Base-by-base conservation (phyloP, 2,113 vertebrate species). In the Festucalex cinctus region DNA sequence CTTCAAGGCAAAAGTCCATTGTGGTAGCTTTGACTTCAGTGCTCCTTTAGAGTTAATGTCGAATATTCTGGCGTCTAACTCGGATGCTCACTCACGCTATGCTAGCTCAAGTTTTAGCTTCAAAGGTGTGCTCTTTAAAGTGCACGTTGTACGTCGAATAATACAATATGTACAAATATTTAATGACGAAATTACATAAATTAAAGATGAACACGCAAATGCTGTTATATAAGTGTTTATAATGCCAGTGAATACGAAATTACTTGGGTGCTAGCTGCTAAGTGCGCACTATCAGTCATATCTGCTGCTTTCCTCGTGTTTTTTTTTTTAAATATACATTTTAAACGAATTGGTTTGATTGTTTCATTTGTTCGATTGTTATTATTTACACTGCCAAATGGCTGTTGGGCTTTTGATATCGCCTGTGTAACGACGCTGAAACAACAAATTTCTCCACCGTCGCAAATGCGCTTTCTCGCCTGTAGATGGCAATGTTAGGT, bases 1-100 rank as follows among this genome's bases (percentile, higher is more conserved):
- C 71, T 0, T 78, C 77, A 26, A 78, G 79, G 70, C 69, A 75
- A 60, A 65, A 75, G 22, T 86, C 88, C 90, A 90, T 91, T 22
- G 51, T 58, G 9, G 2, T 43, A 19, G 13, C 2, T 24, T 6
- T 57, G n/a, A 26, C 41, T 28, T 19, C 0, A 16, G 8, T 20
- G 1, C 3, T 54, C 37, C 41, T 37, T 32, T 73, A 6, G 9
- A 9, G 13, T 20, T 32, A 2, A 37, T 1, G 53, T 6, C 28
- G 49, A 65, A 36, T 68, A 46, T 19, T 32, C 1, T 17, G 6
- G 28, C 5, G 16, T 57, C 26, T 32, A 32, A 4, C 28, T 56
- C 24, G 24, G 53, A 28, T 17, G n/a, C 49, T 53, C 10, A 22
- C 20, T 28, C 2, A 57, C 32, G 54, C 26, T 57, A 57, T 57